Evolutionary conservation across 2,797 vertebrate genomes (phyloP), one percentile per base, ranked within the genome.

Genomic region (Ibycter americanus): DNA sequence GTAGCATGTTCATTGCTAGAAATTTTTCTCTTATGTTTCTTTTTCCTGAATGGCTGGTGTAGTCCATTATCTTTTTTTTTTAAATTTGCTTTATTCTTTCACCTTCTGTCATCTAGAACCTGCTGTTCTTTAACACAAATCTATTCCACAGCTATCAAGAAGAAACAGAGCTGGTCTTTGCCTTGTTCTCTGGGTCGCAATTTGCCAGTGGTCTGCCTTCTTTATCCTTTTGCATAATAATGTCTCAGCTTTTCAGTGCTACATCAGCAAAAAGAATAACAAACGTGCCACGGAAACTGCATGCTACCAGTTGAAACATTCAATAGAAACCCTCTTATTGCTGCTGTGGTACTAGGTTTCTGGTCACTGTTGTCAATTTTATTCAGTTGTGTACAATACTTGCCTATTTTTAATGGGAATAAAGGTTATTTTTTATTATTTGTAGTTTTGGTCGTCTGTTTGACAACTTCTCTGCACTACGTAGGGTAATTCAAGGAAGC

Each of bases 361-460:
- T 62, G 18, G 34, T 87, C 25, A 83, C n/a, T 73, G 47, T 68
- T 63, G 44, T 91, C 11, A 46, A 19, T 88, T 92, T 94, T 74
- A 63, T 62, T 94, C 23, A 47, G 15, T 58, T 96, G 46, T 87
- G 18, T 87, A 42, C 68, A 87, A 62, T 59, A 65, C 18, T 36
- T 44, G 56, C 36, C 47, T 82, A 38, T 94, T 93, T 96, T 90
- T 90, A 65, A 86, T 74, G 66, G 20, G 25, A 97, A 97, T 97
- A 97, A 97, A 97, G 29, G 15, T 76, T 90, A 40, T 85, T 89
- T 94, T 96, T 93, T 86, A 89, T 76, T 90, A 38, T 79, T 95
- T 91, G 58, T 88, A 51, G 54, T 55, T 87, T 42, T 51, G 83
- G 71, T 93, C 6, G 31, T 78, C 63, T 72, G n/a, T 91, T 62